Evolutionary conservation across 2,113 vertebrate genomes (phyloP).

Genomic region (Oostethus manadensis): DNA sequence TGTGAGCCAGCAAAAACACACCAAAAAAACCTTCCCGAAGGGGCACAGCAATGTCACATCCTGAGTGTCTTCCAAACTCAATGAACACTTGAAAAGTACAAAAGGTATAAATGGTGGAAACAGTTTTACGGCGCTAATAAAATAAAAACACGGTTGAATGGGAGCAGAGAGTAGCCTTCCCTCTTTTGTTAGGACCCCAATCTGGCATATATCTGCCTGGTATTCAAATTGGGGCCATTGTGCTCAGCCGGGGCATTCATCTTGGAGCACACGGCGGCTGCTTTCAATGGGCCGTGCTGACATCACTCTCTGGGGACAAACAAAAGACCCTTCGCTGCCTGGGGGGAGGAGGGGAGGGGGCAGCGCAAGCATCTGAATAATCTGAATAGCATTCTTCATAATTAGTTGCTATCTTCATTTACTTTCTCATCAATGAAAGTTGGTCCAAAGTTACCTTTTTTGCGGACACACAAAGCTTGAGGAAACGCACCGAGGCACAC

Average conservation of each 20-base stretch:
- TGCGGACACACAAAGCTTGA: constrained; percentile 9
- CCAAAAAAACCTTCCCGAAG: not conserved
- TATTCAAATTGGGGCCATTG: constrained; percentile 81
- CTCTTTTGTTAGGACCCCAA: constrained; percentile 64
- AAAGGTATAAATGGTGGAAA: constrained; percentile 49
- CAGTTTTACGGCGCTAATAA: constrained; percentile 63
- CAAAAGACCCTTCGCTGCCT: constrained; percentile 67
- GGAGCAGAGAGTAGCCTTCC: constrained; percentile 52
- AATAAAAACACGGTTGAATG: constrained; percentile 59
- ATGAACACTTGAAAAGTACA: constrained; percentile 58
- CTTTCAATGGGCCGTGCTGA: constrained; percentile 72
- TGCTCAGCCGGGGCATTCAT: constrained; percentile 73
- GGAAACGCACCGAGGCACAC: constrained; percentile 10
- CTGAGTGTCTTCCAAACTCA: constrained; percentile 43
- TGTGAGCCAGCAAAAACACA: constrained; percentile 28
- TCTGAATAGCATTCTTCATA: constrained; percentile 65
- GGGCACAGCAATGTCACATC: constrained; percentile 14
- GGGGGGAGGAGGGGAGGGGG: constrained; percentile 43
- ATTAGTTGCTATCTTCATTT: constrained; percentile 53
- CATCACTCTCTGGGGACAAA: constrained; percentile 72
- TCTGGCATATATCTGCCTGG: constrained; percentile 62
- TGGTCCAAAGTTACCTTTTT: constrained; percentile 16
- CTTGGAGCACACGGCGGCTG: constrained; percentile 57
- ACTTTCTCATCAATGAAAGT: constrained; percentile 19
- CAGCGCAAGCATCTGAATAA: constrained; percentile 70